Conservation (phyloP, 2,888 invertebrate species). For the Drosophila nr. perissopoda region DNA sequence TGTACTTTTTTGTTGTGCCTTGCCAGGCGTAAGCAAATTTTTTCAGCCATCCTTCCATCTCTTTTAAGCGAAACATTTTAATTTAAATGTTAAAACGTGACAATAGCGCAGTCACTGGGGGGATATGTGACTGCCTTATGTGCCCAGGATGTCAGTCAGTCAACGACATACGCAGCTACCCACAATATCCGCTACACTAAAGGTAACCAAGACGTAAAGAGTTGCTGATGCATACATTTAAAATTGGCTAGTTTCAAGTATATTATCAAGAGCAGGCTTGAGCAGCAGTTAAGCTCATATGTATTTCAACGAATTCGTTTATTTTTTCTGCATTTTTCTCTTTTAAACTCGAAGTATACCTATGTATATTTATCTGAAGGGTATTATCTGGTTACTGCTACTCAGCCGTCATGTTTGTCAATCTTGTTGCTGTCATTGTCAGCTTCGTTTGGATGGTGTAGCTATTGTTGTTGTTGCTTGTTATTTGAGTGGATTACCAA, state of each 20-base stretch:
- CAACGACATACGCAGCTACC: constrained; percentile 48
- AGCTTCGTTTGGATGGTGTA: constrained; percentile 34
- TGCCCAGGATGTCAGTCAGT: constrained; percentile 63
- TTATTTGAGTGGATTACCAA: constrained; percentile 73
- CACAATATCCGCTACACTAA: constrained; percentile 1
- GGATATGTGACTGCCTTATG: constrained; percentile 57
- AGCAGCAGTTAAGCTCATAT: neutral
- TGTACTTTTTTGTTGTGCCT: constrained; percentile 31
- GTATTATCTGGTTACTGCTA: constrained; percentile 39
- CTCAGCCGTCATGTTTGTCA: constrained; percentile 22
- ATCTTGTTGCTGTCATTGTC: constrained; percentile 50
- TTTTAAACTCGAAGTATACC: neutral
- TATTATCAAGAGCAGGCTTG: too few relatives aligned
- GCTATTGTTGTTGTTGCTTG: constrained; percentile 49
- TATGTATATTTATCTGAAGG: constrained; percentile 33
- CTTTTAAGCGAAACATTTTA: constrained; percentile 78
- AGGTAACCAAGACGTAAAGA: neutral
- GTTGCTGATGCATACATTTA: neutral
- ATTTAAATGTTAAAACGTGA: constrained; percentile 80
- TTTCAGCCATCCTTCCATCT: constrained; percentile 47
- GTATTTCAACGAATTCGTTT: neutral
- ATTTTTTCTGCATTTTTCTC: neutral
- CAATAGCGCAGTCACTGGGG: constrained; percentile 60
- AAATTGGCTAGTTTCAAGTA: neutral
- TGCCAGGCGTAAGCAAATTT: constrained; percentile 62